Evolutionary conservation across 1,140 invertebrate genomes (phyloP).

Genomic region (Melanaphis sacchari): DNA sequence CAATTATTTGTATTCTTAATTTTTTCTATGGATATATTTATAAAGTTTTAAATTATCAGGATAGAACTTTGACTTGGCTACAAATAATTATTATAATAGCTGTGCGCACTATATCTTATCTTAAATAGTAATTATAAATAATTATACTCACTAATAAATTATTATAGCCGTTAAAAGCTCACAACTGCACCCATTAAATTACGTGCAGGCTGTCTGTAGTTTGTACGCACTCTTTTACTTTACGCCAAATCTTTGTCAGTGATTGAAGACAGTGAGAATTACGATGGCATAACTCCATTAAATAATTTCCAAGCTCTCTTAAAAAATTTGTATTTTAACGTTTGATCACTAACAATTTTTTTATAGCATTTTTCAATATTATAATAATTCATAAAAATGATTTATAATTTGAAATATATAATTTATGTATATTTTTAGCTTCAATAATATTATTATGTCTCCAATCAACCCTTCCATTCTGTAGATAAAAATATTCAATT

Average conservation of each 20-base stretch:
- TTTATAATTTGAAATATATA: no score
- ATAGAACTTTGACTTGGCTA: neutral
- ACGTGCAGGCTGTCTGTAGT: no score
- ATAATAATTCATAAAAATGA: no score
- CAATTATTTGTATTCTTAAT: neutral
- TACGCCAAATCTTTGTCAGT: neutral
- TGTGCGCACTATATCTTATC: neutral
- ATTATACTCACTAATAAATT: neutral
- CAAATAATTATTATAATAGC: neutral
- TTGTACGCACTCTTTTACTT: neutral
- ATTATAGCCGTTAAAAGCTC: neutral
- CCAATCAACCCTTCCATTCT: neutral
- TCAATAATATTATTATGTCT: neutral
- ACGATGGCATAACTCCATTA: no score
- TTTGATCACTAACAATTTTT: neutral
- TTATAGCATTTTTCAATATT: neutral
- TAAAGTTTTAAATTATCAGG: no score
- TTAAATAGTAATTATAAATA: neutral
- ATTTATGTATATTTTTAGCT: no score
- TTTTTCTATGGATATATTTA: neutral
- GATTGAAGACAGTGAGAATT: no score
- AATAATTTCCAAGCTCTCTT: no score
- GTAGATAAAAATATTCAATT: neutral
- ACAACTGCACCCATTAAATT: neutral
- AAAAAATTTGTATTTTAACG: neutral